Evolutionary conservation across 2,888 invertebrate species (phyloP).

Genomic region (Lottia gigantea): DNA sequence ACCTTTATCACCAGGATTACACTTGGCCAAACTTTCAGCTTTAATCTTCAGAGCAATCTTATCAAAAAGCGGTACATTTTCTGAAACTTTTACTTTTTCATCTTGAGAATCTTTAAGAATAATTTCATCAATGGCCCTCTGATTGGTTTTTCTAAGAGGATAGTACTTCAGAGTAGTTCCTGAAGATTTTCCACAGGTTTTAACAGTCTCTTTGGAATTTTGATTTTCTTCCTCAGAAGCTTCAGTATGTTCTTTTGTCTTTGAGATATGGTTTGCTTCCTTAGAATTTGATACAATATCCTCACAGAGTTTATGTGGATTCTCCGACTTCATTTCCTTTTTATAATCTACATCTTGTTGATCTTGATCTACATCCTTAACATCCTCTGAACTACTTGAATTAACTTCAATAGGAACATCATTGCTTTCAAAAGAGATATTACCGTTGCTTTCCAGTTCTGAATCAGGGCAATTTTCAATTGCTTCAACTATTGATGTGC

Average conservation of each 20-base stretch:
- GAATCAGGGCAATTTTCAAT: no score
- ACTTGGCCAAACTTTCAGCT: slow-evolving; percentile 64
- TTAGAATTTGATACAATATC: no score
- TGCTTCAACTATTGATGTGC: no score
- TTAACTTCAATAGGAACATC: no score
- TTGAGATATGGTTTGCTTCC: no score
- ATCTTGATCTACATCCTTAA: background rate
- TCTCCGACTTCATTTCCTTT: background rate
- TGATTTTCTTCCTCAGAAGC: background rate
- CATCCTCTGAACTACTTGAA: background rate
- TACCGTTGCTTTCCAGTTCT: no score
- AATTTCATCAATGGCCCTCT: slow-evolving; percentile 19
- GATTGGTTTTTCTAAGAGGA: slow-evolving; percentile 36
- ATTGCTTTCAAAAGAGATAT: no score
- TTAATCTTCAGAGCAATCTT: slow-evolving; percentile 71
- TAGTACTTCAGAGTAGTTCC: slow-evolving; percentile 37
- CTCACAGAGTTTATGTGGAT: background rate
- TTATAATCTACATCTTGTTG: background rate
- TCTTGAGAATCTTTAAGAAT: slow-evolving; percentile 15
- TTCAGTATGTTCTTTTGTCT: background rate
- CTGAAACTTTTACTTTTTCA: slow-evolving; percentile 1
- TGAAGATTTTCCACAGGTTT: slow-evolving; percentile 1
- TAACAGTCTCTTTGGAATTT: background rate
- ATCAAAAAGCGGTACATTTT: slow-evolving; percentile 51
- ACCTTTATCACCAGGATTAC: slow-evolving; percentile 59